Percentiles rank a stretch among this genome's conserved stretches.
Evolutionary conservation across 2,797 vertebrate species (phyloP).

Genomic region (Erethizon dorsatum): DNA sequence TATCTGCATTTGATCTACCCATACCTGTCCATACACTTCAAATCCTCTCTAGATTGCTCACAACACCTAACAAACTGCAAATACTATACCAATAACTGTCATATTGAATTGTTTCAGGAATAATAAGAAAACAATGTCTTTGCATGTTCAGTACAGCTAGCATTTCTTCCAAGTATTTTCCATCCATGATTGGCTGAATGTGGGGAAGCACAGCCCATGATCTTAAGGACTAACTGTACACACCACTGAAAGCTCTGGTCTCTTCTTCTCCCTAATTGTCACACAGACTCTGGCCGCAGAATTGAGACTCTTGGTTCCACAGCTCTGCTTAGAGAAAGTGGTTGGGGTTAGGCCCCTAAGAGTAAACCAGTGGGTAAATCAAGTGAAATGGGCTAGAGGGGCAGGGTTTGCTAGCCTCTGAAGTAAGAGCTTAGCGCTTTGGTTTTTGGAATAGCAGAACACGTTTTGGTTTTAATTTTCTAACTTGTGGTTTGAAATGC

Average conservation of each 20-base stretch:
- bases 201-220: not conserved
- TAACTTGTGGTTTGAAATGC: constrained; percentile 81
- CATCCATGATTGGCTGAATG: not conserved
- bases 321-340: not conserved
- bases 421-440: constrained; percentile 56
- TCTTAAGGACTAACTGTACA: too few relatives aligned
- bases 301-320: not conserved
- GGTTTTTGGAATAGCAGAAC: constrained; percentile 58
- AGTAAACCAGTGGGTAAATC: constrained; percentile 8
- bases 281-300: not conserved
- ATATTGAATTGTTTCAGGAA: not conserved
- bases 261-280: not conserved
- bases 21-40: not conserved
- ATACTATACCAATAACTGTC: not conserved
- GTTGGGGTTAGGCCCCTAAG: not conserved
- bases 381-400: constrained; percentile 15
- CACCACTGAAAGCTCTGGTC: not conserved
- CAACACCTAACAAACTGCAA: not conserved
- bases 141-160: not conserved
- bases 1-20: not conserved
- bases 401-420: constrained; percentile 53
- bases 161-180: not conserved
- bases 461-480: constrained; percentile 83
- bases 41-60: not conserved
- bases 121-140: not conserved